Evolutionary conservation across 2,888 invertebrate species (phyloP), one percentile per base, ranked within the genome.

Genomic region (Diadegma fenestrale): DNA sequence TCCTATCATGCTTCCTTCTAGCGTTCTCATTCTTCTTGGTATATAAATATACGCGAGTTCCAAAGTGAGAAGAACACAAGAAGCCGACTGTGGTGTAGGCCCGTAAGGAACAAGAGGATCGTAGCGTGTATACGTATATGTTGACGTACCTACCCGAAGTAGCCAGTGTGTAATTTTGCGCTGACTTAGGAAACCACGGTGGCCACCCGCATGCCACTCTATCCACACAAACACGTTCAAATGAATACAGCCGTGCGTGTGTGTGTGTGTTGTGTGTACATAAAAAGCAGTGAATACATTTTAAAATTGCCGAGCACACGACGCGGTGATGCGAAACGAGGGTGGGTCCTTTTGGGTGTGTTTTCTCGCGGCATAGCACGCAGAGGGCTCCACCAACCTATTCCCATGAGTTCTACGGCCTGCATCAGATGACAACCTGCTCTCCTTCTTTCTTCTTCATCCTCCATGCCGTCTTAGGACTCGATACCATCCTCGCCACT

Each of bases 161-260:
- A 90, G 90, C 91, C 92, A 93, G 93, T 93, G 93, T 93, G 93
- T 93, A 93, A 93, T 93, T 93, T 93, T 93, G 93, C 93, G 93
- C 93, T 92, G 93, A 92, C 93, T 93, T 93, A 93, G 93, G 93
- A 93, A 93, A 93, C 93, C 93, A 93, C 93, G 92, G 87, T 91
- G 93, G 93, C 93, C 93, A 93, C 93, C 93, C 93, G 93, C 93
- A 92, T 92, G 91, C 91, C 93, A 75, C 88, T 88, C 51, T 80
- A 73, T 58, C 14, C n/a, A 54, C 43, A 45, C 64, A 37, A 14
- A 45, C 17, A 19, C 33, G 14, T 17, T 12, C 58, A 68, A 7
- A 30, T 58, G 0, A 30, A 19, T 78, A 43, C 19, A 45, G 17
- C 33, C 22, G 19, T 64, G 37, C 12, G 30, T 30, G 43, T 43